Percentiles rank a stretch among this genome's conserved stretches.
These are phyloP conservation scores for Oedothorax gibbosus DNA, from an alignment of 1,140 invertebrate species.

Conservation along the genomic window DNA sequence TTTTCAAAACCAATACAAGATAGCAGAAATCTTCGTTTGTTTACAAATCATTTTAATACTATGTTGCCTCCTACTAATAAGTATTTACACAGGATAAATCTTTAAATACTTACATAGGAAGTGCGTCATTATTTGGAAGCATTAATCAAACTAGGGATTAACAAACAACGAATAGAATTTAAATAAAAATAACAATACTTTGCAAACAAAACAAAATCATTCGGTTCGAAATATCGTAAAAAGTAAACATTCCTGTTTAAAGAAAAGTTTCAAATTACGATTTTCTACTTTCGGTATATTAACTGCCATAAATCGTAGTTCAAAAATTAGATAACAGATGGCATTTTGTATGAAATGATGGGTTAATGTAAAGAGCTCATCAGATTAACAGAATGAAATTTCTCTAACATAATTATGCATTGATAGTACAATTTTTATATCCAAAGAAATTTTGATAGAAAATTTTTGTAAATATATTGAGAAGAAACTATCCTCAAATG, in stretches of 20 bases:
- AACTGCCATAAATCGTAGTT: neutral
- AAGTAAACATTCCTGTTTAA: conserved; percentile 32
- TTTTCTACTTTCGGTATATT: conserved; percentile 12
- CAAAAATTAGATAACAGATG: neutral
- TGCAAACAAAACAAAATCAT: neutral
- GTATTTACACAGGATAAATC: neutral
- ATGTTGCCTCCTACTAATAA: conserved; percentile 23
- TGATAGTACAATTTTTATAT: too few relatives aligned
- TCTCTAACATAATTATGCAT: too few relatives aligned
- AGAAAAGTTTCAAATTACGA: conserved; percentile 45
- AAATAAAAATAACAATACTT: neutral
- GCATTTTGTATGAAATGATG: neutral
- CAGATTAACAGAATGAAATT: too few relatives aligned
- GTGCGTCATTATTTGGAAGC: conserved; percentile 5
- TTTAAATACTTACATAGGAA: conserved; percentile 20
- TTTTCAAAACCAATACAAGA: conserved; percentile 1
- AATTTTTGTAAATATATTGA: too few relatives aligned
- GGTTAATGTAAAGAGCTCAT: too few relatives aligned
- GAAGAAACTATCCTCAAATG: too few relatives aligned
- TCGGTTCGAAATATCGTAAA: conserved; percentile 40
- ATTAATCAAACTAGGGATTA: neutral
- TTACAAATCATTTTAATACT: conserved; percentile 29
- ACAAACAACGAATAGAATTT: neutral
- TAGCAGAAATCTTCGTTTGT: conserved; percentile 12
- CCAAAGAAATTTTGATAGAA: too few relatives aligned